Evolutionary conservation across 1,140 invertebrate genomes (phyloP), one percentile per base, ranked within the genome.

Genomic region (Magallana gigas): DNA sequence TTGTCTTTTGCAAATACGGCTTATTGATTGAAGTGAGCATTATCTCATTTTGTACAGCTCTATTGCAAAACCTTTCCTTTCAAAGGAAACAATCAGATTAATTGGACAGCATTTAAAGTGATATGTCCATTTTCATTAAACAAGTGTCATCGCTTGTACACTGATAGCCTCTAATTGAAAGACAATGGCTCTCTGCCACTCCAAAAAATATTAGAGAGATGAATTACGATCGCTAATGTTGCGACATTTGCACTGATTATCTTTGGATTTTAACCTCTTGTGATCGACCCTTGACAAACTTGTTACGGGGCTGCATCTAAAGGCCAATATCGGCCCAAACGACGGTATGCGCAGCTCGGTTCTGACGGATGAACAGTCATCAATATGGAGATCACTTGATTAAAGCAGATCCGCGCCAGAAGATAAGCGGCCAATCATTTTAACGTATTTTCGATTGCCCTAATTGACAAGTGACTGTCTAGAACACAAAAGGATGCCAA

Each of bases 381-480:
- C 68, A 76, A 76, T 29, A 76, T 76, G 68, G 68, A 76, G 68
- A 76, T 76, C 68, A 76, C 23, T 76, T 76, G 68, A 76, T 76
- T 76, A 76, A 76, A 76, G 23, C 68, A 76, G 68, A 76, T 76
- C 68, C 68, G 68, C 68, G 68, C 68, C 68, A 76, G 18, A 29
- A 76, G 68, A 76, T 76, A 76, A 76, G 68, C 68, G 68, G 8
- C 68, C 68, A 76, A 76, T 76, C 68, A 76, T 76, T 76, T 23
- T 76, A 76, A 76, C 68, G 23, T 76, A 76, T 76, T 76, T 76
- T 76, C 68, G 68, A 76, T 76, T 76, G 68, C 29, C 68, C 23
- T 76, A 76, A 76, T 76, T 76, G 68, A 76, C 68, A 76, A 76
- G 68, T 76, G 68, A 76, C 68, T 76, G 68, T 76, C 68, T 76